These are phyloP conservation scores for Ormyrus pomaceus DNA, from an alignment of 2,888 invertebrate species.

Conservation along the genomic window DNA sequence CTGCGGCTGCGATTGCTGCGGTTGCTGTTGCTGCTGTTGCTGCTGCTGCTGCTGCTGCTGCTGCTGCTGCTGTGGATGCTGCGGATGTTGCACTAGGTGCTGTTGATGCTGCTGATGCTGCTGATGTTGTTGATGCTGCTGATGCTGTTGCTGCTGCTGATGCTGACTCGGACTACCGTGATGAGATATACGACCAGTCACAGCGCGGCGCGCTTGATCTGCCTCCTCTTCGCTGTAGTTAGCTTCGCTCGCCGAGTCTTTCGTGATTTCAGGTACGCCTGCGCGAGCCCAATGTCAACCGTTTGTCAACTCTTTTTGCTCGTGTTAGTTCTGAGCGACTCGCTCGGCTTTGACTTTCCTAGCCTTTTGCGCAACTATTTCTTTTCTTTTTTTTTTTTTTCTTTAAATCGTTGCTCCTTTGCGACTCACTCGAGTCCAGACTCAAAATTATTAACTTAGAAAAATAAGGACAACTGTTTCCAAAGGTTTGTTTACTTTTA, in stretches of 20 bases:
- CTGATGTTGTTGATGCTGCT: conserved; percentile 66
- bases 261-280: conserved; percentile 85
- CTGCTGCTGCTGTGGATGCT: conserved; percentile 67
- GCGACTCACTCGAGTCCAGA: too few species aligned
- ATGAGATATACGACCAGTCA: conserved; percentile 18
- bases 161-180: conserved; percentile 41
- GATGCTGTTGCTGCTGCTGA: conserved; percentile 36
- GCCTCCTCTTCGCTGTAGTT: conserved; percentile 83
- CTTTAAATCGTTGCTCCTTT: too few species aligned
- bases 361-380: too few species aligned
- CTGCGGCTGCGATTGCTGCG: conserved; percentile 72
- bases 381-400: too few species aligned
- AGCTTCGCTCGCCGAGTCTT: conserved; percentile 84
- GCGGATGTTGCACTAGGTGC: conserved; percentile 57
- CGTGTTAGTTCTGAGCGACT: too few species aligned
- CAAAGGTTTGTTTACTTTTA: too few species aligned
- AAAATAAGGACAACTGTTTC: too few species aligned
- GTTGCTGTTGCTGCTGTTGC: conserved; percentile 67
- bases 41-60: conserved; percentile 75
- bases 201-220: conserved; percentile 7
- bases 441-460: too few species aligned
- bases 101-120: conserved; percentile 60
- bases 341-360: too few species aligned
- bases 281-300: conserved; percentile 29
- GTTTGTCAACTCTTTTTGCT: too few species aligned